Evolutionary conservation across 2,113 vertebrate genomes (phyloP), one percentile per base, ranked within the genome.

Genomic region (Sula dactylatra): DNA sequence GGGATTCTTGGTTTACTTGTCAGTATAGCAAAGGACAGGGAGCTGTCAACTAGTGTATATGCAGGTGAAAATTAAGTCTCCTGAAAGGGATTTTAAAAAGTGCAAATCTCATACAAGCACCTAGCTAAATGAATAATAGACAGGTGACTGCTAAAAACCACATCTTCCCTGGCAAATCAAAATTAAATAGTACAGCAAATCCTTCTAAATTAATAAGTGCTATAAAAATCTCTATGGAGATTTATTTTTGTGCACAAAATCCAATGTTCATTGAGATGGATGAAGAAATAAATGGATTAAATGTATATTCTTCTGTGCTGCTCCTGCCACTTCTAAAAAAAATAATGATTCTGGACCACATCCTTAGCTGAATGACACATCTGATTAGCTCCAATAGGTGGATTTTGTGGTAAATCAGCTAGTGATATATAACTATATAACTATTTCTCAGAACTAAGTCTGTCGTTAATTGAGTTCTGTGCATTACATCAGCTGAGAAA

Each of bases 31-130:
- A 87, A 64, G 45, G 86, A 89, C 55, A 72, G 40, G 69, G 49
- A 88, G 16, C 45, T 93, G 58, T 84, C 49, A 94, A 36, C 85
- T 71, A 34, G 42, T 56, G 16, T 59, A 42, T 29, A 59, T 26
- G 25, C 45, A 91, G 66, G 85, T 87, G 91, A 92, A 95, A 97
- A 94, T 85, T 92, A 79, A 79, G 34, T 89, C 47, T 86, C n/a
- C 59, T 44, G 69, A 95, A 81, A 90, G 14, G 36, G 61, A 65
- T 88, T 84, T 93, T 93, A 3, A 61, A 42, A 91, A 91, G 55
- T 82, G 44, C 65, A 93, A 81, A 88, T 6, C 34, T 88, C 40
- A 66, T 67, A 67, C 29, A 88, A 90, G 56, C 77, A 69, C 56
- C 59, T 77, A 91, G 45, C 47, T 96, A 93, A 94, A 65, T 59